Base-by-base conservation (phyloP, 2,113 vertebrate species). In the Sakesphorus luctuosus region DNA sequence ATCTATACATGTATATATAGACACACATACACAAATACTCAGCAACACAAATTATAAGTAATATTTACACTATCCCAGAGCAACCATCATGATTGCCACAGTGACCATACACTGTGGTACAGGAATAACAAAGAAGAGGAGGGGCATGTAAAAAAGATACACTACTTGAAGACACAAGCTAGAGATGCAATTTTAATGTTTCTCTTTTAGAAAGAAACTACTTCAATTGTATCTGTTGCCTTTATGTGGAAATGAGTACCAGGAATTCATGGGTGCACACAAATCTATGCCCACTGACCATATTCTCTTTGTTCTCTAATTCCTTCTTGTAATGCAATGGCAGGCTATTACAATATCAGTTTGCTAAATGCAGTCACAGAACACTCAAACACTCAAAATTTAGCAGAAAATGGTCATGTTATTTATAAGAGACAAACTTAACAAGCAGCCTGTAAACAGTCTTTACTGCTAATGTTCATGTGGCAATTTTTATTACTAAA, bases 141-240 rank as follows among this genome's bases (percentile, higher is more conserved):
- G 24, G 50, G 28, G 28, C 11, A 67, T 46, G 18, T 72, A 50
- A 43, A 50, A 81, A 36, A 20, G 29, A 83, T 31, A 58, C 11
- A 83, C 88, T 94, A 66, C 50, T 73, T 73, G 62, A 40, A 55
- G 28, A 55, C 84, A 31, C 17, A 47, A 96, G 80, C 40, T 4
- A 61, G 44, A 93, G 72, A 66, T 50, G 84, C 18, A 17, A 56
- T 94, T 94, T 95, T 74, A 49, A 23, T 79, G 44, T 76, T 96
- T 91, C 49, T 75, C 53, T 85, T 76, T 58, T 63, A 88, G 67
- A 6, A 25, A 73, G 49, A 93, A 77, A 87, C 25, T 16, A 82
- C 81, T 59, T 67, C 87, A 92, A 89, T 82, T 38, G 13, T 63
- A 55, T 72, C 40, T 76, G 26, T 86, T 59, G 26, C 17, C 38